Evolutionary conservation across 2,797 vertebrate species (phyloP).

Genomic region (Hylomyscus alleni): DNA sequence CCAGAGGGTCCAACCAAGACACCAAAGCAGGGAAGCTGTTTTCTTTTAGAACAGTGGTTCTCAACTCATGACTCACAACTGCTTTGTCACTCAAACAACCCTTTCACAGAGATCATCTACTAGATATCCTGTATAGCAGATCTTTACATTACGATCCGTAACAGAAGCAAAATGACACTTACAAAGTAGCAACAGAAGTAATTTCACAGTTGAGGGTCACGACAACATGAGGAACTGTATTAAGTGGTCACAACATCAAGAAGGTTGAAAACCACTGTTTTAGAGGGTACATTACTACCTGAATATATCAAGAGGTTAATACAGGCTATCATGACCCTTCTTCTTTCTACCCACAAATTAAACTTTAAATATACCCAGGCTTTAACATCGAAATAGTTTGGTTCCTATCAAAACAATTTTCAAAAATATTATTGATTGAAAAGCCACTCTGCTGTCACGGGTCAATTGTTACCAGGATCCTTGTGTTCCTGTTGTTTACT

Average conservation of each 20-base stretch:
- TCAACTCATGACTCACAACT: background rate
- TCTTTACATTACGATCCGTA: background rate
- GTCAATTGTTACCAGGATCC: fast-evolving
- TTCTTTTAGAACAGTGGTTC: background rate
- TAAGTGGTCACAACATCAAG: background rate
- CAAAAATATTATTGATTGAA: background rate
- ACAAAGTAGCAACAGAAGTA: background rate
- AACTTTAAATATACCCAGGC: background rate
- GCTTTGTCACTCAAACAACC: background rate
- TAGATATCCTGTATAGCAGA: background rate
- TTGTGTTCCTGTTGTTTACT: background rate
- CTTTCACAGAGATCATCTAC: background rate
- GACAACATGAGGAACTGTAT: background rate
- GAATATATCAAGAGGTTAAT: background rate
- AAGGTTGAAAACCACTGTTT: background rate
- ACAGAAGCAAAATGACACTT: background rate
- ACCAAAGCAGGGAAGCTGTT: background rate
- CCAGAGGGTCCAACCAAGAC: background rate
- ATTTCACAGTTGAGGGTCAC: background rate
- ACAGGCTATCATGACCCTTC: background rate
- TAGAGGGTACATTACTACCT: background rate
- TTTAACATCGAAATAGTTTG: background rate
- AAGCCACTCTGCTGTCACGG: background rate
- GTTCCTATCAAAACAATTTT: background rate
- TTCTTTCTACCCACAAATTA: background rate